Evolutionary conservation across 2,888 invertebrate genomes (phyloP), one percentile per base, ranked within the genome.

Genomic region (Cyclophora albipunctata): DNA sequence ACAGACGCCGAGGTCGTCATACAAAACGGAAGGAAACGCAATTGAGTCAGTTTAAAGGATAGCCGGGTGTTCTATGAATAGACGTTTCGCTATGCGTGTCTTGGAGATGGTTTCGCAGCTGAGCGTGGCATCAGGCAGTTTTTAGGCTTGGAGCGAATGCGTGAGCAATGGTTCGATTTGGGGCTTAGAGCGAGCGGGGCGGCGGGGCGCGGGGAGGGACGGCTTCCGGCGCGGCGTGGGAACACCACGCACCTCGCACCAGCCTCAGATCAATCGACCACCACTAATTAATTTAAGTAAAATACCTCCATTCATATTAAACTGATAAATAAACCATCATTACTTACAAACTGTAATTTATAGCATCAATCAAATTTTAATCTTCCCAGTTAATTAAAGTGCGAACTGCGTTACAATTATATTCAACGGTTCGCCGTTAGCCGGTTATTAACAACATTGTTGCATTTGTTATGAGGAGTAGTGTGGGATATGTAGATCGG

Each of bases 151-250:
- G 76, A 72, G 75, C 66, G 68, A 74, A 76, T 77, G 77, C 87
- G 87, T 86, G 87, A 74, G 84, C 78, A 76, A 71, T 68, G 78
- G 75, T 64, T 72, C 71, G 77, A 69, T 73, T 82, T 71, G 79
- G 77, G 79, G 82, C 83, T 84, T 83, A 81, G 78, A 66, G 66
- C 60, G 69, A 59, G 66, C 70, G 63, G 67, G 57, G 64, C 56
- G 58, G 59, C 59, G 51, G 58, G 53, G 57, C 52, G 58, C 53
- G 57, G 57, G 51, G 64, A 34, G 70, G 71, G 70, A 60, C 68
- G 70, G 74, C 76, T 84, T 86, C 85, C 86, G 85, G 85, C 82
- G 79, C 82, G 81, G 75, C 88, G 88, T 87, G 87, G 86, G 88
- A 86, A 84, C 77, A 64, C 64, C 69, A 78, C 76, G 81, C 83